Conservation (phyloP, 2,113 vertebrate genomes). For the Tenebrosternarchus preto region DNA sequence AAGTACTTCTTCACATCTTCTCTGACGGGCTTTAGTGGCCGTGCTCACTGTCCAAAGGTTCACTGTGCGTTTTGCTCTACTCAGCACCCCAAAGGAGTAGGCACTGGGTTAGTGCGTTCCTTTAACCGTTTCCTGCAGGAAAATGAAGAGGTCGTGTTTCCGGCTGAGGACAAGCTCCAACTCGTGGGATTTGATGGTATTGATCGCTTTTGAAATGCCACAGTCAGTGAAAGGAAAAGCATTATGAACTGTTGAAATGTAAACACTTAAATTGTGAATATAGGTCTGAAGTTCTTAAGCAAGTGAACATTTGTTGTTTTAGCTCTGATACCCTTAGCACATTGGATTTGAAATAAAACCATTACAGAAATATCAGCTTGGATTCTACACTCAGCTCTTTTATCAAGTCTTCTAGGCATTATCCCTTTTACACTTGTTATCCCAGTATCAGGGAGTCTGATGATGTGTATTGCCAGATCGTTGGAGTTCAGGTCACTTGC, state of each 20-base stretch:
- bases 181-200: conserved; percentile 13
- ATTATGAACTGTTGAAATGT: neutral
- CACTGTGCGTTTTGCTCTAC: conserved; percentile 10
- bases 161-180: neutral
- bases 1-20: neutral
- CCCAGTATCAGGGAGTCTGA: too few relatives aligned
- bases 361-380: too few relatives aligned
- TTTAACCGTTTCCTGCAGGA: conserved; percentile 42
- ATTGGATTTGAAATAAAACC: too few relatives aligned
- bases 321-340: too few relatives aligned
- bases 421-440: too few relatives aligned
- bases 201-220: conserved; percentile 19
- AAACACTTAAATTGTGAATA: neutral
- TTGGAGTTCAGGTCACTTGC: too few relatives aligned
- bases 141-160: conserved; percentile 36
- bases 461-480: too few relatives aligned
- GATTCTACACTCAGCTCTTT: too few relatives aligned
- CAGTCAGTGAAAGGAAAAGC: neutral
- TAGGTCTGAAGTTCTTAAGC: neutral
- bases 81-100: neutral
- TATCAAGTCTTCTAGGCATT: too few relatives aligned
- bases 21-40: neutral
- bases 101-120: conserved; percentile 19
- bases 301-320: neutral
- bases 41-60: neutral